phyloP scores from a whole-genome alignment of 1,140 invertebrate genomes.

The Panagrolaimus sp. region DNA sequence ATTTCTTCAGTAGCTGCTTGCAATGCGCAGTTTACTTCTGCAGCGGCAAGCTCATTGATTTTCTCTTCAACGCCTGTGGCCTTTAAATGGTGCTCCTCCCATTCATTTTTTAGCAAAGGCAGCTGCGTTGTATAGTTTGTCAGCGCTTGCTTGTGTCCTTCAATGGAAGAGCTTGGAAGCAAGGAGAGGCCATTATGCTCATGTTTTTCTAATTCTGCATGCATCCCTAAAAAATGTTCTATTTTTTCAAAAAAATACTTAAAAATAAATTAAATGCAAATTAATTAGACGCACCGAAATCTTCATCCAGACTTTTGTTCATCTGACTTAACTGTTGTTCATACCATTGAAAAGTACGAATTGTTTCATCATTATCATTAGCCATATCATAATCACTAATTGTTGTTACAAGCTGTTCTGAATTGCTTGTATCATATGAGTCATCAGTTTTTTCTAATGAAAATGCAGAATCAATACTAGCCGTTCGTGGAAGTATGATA shows the following conservation, averaged over 20 bases:
- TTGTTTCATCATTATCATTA: background rate
- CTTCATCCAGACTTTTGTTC: conserved; percentile 7
- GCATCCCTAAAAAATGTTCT: background rate
- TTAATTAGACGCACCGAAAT: background rate
- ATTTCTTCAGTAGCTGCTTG: background rate
- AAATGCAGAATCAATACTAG: too few relatives aligned
- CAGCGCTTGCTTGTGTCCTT: background rate
- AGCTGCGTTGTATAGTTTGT: conserved; percentile 4
- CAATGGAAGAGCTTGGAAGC: too few relatives aligned
- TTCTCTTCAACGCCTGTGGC: background rate
- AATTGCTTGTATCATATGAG: background rate
- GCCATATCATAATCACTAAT: conserved; percentile 11
- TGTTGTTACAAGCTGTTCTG: background rate
- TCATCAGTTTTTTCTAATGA: background rate
- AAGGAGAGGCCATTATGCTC: background rate
- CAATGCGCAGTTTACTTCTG: conserved; percentile 5
- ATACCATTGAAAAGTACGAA: conserved; percentile 14
- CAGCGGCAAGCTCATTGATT: conserved; percentile 12
- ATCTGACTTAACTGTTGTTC: conserved; percentile 1
- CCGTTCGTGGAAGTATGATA: too few relatives aligned
- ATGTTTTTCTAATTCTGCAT: conserved; percentile 3
- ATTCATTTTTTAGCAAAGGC: background rate
- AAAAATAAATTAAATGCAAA: background rate
- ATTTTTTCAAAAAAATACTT: background rate
- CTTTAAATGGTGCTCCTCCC: conserved; percentile 1